phyloP scores from a whole-genome alignment of 2,797 vertebrate genomes.

The Myripristis murdjan region DNA sequence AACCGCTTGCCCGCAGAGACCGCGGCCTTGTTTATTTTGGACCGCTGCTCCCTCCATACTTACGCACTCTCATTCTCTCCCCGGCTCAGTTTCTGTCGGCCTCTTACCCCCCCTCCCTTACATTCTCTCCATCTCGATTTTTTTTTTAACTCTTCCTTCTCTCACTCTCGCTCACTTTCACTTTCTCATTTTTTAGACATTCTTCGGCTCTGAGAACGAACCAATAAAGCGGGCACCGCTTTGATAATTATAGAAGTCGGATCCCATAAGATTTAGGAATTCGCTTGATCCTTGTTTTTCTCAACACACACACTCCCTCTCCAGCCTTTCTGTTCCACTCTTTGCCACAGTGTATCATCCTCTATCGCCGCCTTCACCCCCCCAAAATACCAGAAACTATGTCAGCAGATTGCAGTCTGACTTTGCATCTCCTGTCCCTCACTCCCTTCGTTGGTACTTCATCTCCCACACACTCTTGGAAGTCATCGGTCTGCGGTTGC shows the following conservation, averaged over 20 bases:
- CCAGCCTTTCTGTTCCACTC: background rate
- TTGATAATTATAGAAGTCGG: background rate
- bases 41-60: constrained; percentile 59
- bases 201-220: background rate
- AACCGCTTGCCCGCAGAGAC: constrained; percentile 75
- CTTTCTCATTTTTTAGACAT: background rate
- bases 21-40: constrained; percentile 79
- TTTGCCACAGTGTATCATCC: constrained; percentile 25
- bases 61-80: constrained; percentile 51
- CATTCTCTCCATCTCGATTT: constrained; percentile 49
- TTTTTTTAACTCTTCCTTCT: constrained; percentile 52
- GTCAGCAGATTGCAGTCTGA: constrained; percentile 39
- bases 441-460: constrained; percentile 2
- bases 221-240: background rate
- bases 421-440: constrained; percentile 15
- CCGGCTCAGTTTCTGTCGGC: constrained; percentile 35
- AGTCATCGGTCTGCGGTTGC: constrained; percentile 32
- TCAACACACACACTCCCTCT: background rate
- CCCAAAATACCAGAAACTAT: constrained; percentile 48
- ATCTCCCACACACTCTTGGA: constrained; percentile 48
- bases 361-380: constrained; percentile 17
- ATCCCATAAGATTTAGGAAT: too few relatives aligned
- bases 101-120: constrained; percentile 9
- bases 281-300: background rate
- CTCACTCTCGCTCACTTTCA: constrained; percentile 15